Conservation (phyloP, 1,140 invertebrate species). For the Dendroctonus valens region DNA sequence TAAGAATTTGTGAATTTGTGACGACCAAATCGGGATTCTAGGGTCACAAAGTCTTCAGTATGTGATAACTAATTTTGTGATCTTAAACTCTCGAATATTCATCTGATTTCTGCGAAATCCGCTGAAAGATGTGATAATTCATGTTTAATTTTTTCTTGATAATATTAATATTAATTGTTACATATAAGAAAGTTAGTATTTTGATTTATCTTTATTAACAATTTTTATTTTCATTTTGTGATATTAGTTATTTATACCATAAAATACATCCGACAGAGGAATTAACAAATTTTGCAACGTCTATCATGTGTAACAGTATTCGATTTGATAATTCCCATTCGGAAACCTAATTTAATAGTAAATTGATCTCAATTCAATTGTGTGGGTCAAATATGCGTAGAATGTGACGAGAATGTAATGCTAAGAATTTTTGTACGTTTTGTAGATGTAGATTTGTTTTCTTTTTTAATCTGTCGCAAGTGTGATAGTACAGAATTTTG, state of each 20-base stretch:
- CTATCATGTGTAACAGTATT: conserved; percentile 13
- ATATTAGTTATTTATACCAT: conserved; percentile 19
- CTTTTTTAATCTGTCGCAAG: conserved; percentile 26
- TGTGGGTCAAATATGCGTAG: conserved; percentile 12
- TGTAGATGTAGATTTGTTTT: conserved; percentile 24
- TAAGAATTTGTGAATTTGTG: conserved; percentile 21
- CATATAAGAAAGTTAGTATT: conserved; percentile 21
- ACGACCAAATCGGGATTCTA: conserved; percentile 30
- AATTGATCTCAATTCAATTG: conserved; percentile 23
- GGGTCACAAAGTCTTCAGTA: conserved; percentile 17
- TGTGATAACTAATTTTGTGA: conserved; percentile 23
- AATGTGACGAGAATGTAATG: conserved; percentile 25
- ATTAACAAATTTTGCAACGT: conserved; percentile 15
- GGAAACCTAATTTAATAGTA: conserved; percentile 6
- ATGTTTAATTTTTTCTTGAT: conserved; percentile 18
- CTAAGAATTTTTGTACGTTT: conserved; percentile 31
- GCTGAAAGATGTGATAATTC: conserved; percentile 28
- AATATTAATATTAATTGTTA: conserved; percentile 14
- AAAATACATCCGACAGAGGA: conserved; percentile 6
- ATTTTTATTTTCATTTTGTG: conserved; percentile 24
- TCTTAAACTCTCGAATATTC: conserved; percentile 27
- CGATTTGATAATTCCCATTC: conserved; percentile 11
- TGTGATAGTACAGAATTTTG: conserved; percentile 32
- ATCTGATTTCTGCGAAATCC: conserved; percentile 20
- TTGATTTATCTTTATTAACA: conserved; percentile 22